These are phyloP conservation scores for Chloroclysta siterata DNA, from an alignment of 2,888 invertebrate species.

Conservation along the genomic window DNA sequence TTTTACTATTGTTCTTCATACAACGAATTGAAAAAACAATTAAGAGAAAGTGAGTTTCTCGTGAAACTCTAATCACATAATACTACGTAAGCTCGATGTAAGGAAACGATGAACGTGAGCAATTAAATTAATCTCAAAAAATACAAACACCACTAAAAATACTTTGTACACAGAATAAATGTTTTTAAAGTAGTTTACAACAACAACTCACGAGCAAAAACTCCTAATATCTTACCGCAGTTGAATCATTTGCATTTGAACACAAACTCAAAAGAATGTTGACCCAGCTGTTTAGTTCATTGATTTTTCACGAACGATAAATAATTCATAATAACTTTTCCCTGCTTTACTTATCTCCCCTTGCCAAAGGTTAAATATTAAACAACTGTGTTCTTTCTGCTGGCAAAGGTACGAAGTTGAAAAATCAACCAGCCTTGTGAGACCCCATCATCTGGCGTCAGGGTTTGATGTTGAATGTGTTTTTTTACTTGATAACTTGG, in stretches of 20 bases:
- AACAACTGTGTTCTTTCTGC: slow-evolving; percentile 15
- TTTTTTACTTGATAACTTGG: neutral
- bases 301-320: slow-evolving; percentile 42
- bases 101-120: neutral
- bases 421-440: slow-evolving; percentile 13
- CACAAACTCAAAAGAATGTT: slow-evolving; percentile 13
- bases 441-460: slow-evolving; percentile 7
- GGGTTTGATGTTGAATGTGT: neutral
- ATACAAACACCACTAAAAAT: neutral
- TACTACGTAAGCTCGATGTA: slow-evolving; percentile 49
- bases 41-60: slow-evolving; percentile 44
- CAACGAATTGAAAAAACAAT: slow-evolving; percentile 58
- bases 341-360: slow-evolving; percentile 49
- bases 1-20: slow-evolving; percentile 3
- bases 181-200: slow-evolving; percentile 3
- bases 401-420: slow-evolving; percentile 3
- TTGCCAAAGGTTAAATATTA: slow-evolving; percentile 24
- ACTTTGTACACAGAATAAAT: slow-evolving; percentile 2
- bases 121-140: neutral
- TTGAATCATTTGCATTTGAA: slow-evolving; percentile 11
- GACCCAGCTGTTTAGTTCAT: slow-evolving; percentile 7
- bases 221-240: neutral
- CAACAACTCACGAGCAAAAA: neutral
- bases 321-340: slow-evolving; percentile 51
- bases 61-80: slow-evolving; percentile 36